Evolutionary conservation across 2,797 vertebrate species (phyloP).

Genomic region (Cossypha polioptera): DNA sequence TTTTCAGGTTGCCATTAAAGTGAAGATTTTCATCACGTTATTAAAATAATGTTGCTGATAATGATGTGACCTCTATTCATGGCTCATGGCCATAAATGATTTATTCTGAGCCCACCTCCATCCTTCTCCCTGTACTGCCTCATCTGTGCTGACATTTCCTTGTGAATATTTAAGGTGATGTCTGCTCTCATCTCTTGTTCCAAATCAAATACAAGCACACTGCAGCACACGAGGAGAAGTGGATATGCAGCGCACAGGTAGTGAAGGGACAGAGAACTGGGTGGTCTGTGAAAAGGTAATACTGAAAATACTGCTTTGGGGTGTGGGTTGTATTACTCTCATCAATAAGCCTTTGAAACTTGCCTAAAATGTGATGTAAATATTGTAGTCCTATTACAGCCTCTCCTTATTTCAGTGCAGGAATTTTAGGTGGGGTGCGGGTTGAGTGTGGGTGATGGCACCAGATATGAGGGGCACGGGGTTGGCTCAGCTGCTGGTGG

Average conservation of each 20-base stretch:
- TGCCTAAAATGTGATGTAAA: conserved; percentile 9
- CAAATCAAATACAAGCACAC: background rate
- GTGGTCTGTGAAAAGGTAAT: background rate
- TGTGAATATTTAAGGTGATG: conserved; percentile 60
- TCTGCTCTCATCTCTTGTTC: conserved; percentile 30
- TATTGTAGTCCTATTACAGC: background rate
- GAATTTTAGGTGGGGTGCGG: background rate
- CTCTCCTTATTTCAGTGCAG: conserved; percentile 4
- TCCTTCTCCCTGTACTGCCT: background rate
- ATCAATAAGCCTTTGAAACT: background rate
- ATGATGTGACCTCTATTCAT: background rate
- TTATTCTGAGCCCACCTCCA: conserved; percentile 6
- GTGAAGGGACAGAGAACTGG: background rate
- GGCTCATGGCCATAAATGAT: background rate
- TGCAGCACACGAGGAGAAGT: background rate
- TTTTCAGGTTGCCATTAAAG: background rate
- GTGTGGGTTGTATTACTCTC: background rate
- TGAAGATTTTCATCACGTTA: background rate
- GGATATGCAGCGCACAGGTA: background rate
- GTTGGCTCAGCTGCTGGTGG: background rate
- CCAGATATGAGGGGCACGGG: background rate
- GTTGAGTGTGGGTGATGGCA: background rate
- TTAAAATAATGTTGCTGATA: conserved; percentile 32
- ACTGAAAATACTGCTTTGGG: background rate
- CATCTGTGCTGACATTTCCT: conserved; percentile 42